Evolutionary conservation across 92 coral and sea anemone genomes (phyloP), one percentile per base, ranked within the genome.

Genomic region (Paramuricea clavata): DNA sequence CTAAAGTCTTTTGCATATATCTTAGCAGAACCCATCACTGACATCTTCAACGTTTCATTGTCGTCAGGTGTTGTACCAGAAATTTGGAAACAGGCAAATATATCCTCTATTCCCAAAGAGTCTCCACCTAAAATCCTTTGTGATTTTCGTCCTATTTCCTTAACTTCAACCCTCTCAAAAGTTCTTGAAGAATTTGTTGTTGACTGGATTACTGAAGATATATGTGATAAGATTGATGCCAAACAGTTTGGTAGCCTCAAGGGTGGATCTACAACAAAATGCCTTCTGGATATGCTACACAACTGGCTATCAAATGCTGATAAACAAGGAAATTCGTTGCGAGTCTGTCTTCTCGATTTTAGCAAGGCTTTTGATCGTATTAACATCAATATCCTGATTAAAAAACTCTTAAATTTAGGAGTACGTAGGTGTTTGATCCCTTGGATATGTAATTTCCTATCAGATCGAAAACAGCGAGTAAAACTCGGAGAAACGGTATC

Each of bases 231-330:
- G 32, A 76, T 86, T 36, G 77, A 76, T 19, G 33, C 67, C 28
- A 13, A 62, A 26, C 89, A 86, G 50, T 86, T 76, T 49, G 78
- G 78, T 35, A 39, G 85, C 47, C 49, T 86, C 1, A 39, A n/a
- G n/a, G n/a, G 85, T 52, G 54, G 52, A 47, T 70, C 85, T 31
- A 76, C 76, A 57, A 78, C 32, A 2, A n/a, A 3, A 11, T 78
- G 85, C 47, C 77, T 86, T 26, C 61, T 86, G n/a, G 85, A 86
- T 72, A 34, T 86, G 90, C 59, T 77, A 17, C 90, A 86, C 78
- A 59, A 86, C 35, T 78, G 85, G 80, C 73, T 86, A 54, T 78
- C 79, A 15, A 78, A 12, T 26, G 86, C 78, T 36, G 85, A 86
- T 25, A 74, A 52, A 33, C 60, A 77, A 22, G 85, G 76, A 25